phyloP scores from a whole-genome alignment of 1,140 invertebrate species.

The Drosophila oshimai region DNA sequence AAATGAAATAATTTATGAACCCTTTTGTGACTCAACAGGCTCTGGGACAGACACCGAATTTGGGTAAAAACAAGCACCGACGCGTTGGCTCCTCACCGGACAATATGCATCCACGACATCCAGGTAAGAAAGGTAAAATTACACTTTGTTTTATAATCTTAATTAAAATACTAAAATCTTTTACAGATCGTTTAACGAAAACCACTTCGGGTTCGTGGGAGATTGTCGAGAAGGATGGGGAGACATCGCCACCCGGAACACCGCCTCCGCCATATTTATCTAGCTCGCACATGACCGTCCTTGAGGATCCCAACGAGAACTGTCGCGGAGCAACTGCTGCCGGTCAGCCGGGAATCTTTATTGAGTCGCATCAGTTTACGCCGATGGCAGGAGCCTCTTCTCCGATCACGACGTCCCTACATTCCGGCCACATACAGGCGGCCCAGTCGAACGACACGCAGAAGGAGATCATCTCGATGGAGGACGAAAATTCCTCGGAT shows the following conservation, averaged over 20 bases:
- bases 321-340: conserved; percentile 25
- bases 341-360: conserved; percentile 53
- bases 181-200: conserved; percentile 70
- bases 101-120: conserved; percentile 78
- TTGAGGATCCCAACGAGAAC: conserved; percentile 67
- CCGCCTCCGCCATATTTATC: conserved; percentile 92
- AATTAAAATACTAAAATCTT: neutral
- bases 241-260: conserved; percentile 91
- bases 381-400: conserved; percentile 59
- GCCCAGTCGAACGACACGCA: conserved; percentile 84
- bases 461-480: conserved; percentile 95
- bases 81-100: conserved; percentile 81
- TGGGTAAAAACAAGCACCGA: conserved; percentile 75
- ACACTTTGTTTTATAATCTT: neutral
- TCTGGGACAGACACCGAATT: conserved; percentile 75
- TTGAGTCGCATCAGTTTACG: conserved; percentile 79
- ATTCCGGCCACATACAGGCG: conserved; percentile 76
- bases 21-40: conserved; percentile 34
- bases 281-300: conserved; percentile 61
- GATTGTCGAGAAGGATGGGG: conserved; percentile 83
- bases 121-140: conserved; percentile 38
- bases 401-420: conserved; percentile 51
- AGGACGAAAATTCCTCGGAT: conserved; percentile 95
- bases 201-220: conserved; percentile 80
- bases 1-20: neutral